Evolutionary conservation across 2,888 invertebrate species (phyloP), one percentile per base, ranked within the genome.

Genomic region (Patella ulyssiponensis): DNA sequence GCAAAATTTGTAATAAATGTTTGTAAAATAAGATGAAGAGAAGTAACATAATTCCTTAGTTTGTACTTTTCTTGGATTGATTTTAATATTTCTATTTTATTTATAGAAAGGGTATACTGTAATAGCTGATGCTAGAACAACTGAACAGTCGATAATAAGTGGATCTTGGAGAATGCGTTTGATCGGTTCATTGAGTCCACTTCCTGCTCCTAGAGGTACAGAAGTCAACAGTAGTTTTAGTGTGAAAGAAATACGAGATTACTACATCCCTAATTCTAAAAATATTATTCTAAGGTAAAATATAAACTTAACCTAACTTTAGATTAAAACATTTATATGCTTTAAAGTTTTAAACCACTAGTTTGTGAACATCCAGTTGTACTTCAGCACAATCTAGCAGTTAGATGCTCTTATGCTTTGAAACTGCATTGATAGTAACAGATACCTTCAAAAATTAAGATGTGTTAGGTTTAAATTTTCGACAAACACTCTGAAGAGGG

Each of bases 51-150:
- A 20, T n/a, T 58, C 1, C 74, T 14, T 4, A 23, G 9, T 74
- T 23, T 27, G 15, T 17, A n/a, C 0, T 23, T 70, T 44, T 44
- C 4, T 44, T 44, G 44, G 44, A 44, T 44, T 44, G 9, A 9
- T 44, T 44, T 44, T 7, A 44, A 44, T 44, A 44, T 44, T 44
- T 44, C 0, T 44, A 17, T 71, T 27, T 7, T 71, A 33, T 71
- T 81, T 84, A 77, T 85, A 91, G 91, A 88, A 85, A 83, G 92
- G 92, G 0, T 92, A 92, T 85, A 91, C 91, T 12, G 90, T 92
- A 84, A 87, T 92, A 64, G 91, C 91, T 23, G 90, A 91, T 77
- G 91, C 91, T 9, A 84, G 90, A 5, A 89, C 90, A 0, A 81
- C 83, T 9, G 91, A 91, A 54, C 86, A 88, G 73, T 84, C 90